Evolutionary conservation across 2,797 vertebrate genomes (phyloP), one percentile per base, ranked within the genome.

Genomic region (Trachops cirrhosus): DNA sequence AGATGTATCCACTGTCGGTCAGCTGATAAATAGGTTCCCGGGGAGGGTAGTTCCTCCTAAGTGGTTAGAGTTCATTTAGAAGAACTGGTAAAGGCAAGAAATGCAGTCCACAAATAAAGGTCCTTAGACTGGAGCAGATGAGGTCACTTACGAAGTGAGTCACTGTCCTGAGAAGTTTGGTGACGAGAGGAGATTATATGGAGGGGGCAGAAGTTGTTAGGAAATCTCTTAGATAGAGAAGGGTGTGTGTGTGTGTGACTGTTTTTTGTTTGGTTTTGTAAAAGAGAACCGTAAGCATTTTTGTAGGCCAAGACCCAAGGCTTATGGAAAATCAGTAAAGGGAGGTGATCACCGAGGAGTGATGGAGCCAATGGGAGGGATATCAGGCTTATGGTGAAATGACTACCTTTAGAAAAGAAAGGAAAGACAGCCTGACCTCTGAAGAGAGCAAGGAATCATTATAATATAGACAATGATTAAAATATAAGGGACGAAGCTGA

Each of bases 71-170:
- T 87, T 94, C 67, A 75, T 86, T 78, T 70, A 87, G 37, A 88
- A 97, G 44, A 91, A 95, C 48, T 48, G 34, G 46, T 74, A 37
- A 85, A 64, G 73, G 32, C 29, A 93, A 93, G 77, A 96, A 82
- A 78, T 67, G 9, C 4, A 67, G 74, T 32, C 46, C 46, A 74
- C 75, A 75, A 37, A 26, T 52, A 46, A 86, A 93, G 37, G 34
- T 59, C 57, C 21, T 68, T 79, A 32, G 62, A 64, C 78, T 74
- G 94, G 89, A 85, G 21, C 44, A 44, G 48, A 64, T 89, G 73
- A 59, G 22, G 24, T 92, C 71, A 97, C 44, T 94, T 97, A 74
- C 86, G 74, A 79, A 96, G 75, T 91, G 87, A 94, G 48, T 94
- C 89, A 74, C 48, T 86, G 39, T 94, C 50, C 71, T 82, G 89